Evolutionary conservation across 2,888 invertebrate species (phyloP).

Genomic region (Anoncus sp.): DNA sequence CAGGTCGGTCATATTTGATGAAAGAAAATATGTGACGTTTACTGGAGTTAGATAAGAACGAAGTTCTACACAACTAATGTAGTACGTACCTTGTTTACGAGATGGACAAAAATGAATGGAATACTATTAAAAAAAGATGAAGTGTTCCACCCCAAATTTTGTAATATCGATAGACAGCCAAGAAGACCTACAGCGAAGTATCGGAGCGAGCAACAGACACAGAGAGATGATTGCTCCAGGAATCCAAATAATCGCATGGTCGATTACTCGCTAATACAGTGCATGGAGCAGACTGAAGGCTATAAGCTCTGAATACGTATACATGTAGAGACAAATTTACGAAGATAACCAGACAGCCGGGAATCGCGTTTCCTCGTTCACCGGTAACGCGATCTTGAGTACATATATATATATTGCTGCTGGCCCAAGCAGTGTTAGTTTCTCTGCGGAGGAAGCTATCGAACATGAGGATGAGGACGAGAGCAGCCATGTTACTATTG

Average conservation of each 20-base stretch:
- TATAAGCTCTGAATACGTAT: slow-evolving; percentile 6
- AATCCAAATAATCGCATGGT: slow-evolving; percentile 56
- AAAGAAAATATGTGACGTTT: too few species aligned
- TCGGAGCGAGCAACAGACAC: background rate
- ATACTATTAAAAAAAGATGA: background rate
- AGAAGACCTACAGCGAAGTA: slow-evolving; percentile 29
- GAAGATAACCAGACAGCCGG: slow-evolving; percentile 36
- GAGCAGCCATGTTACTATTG: slow-evolving; percentile 10
- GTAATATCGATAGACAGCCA: background rate
- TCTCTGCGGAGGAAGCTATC: slow-evolving; percentile 65
- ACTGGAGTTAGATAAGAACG: too few species aligned
- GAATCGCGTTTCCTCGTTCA: slow-evolving; percentile 61
- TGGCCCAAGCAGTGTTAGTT: slow-evolving; percentile 61
- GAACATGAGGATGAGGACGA: slow-evolving; percentile 40
- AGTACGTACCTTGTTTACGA: too few species aligned
- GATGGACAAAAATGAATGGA: too few species aligned
- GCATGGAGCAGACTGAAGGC: slow-evolving; percentile 3
- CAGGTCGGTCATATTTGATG: too few species aligned
- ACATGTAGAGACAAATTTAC: slow-evolving; percentile 24
- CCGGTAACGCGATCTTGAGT: slow-evolving; percentile 53
- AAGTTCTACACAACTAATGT: too few species aligned
- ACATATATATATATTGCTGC: slow-evolving; percentile 9
- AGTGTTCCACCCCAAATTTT: background rate
- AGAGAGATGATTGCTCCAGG: slow-evolving; percentile 37
- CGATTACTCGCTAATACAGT: slow-evolving; percentile 54